Conservation (phyloP, 2,888 invertebrate species). For the Meteorus colon region DNA sequence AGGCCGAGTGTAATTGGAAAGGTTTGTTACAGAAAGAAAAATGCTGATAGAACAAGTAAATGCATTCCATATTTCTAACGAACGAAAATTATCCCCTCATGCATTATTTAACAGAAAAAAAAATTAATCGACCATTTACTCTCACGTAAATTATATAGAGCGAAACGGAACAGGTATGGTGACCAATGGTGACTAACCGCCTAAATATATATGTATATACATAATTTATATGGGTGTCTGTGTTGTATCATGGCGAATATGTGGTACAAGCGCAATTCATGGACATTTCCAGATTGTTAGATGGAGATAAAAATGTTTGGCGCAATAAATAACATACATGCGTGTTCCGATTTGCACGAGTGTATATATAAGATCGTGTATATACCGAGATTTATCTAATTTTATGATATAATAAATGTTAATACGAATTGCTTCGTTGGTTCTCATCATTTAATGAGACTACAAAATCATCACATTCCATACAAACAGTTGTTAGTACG, state of each 20-base stretch:
- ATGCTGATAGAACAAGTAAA: not conserved
- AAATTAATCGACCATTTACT: conserved; percentile 28
- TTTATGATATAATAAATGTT: no score
- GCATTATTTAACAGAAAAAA: conserved; percentile 6
- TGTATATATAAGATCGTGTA: no score
- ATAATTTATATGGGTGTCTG: conserved; percentile 39
- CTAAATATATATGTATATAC: conserved; percentile 11
- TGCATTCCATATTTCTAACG: not conserved
- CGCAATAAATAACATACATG: not conserved
- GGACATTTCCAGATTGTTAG: conserved; percentile 1
- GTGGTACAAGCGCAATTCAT: not conserved
- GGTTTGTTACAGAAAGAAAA: not conserved
- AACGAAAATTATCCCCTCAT: not conserved
- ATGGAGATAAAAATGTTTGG: conserved; percentile 20
- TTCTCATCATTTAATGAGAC: no score
- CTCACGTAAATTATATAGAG: conserved; percentile 57
- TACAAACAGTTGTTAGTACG: no score
- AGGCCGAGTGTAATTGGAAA: conserved; percentile 23
- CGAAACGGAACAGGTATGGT: conserved; percentile 59
- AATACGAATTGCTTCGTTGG: no score
- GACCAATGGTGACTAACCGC: conserved; percentile 43
- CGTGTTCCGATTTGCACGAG: conserved; percentile 43
- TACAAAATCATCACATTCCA: no score
- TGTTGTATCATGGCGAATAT: conserved; percentile 12
- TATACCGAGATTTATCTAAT: no score